Base-by-base conservation (phyloP, 2,797 vertebrate genomes). In the Alcedo quadribrachys region DNA sequence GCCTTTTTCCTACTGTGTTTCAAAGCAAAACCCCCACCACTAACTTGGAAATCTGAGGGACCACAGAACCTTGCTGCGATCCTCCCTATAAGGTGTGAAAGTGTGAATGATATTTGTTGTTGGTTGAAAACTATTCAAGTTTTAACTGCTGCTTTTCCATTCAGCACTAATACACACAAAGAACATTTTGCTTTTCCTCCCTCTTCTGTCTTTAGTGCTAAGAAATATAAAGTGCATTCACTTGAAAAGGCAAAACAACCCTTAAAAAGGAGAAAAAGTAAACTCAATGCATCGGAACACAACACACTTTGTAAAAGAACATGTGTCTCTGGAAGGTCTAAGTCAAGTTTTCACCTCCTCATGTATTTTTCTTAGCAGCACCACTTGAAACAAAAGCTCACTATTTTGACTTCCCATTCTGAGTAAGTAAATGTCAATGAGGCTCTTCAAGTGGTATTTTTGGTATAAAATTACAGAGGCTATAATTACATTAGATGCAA, bases 381-480 rank as follows among this genome's bases (percentile, higher is more conserved):
- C 57, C 85, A 96, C 91, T 95, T 33, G 78, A 95, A 96, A 93
- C 88, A 92, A 89, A 95, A 93, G 53, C 51, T 40, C 48, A 85
- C 70, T 62, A 37, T 82, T 93, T 33, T 90, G 86, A 94, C 90
- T 94, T 88, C 61, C 68, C 82, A 24, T 85, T 80, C 54, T 88
- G 53, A 88, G 40, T 12, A 74, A 80, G 77, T 80, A 93, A 96
- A 94, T 94, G 95, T 93, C 92, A 95, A 91, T 16, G 22, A 96
- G 86, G 46, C 71, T 91, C 69, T 69, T 86, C 37, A 55, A 87
- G 50, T 1, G 9, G 40, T 83, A 80, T 88, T 94, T 96, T 75
- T 53, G 78, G 54, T 74, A 77, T 15, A 80, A 92, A 88, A 88
- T 89, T 77, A 84, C 33, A 80, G 68, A 21, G 14, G 54, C 66